A percentile compares a stretch with the other conserved stretches of the same genome.
These are phyloP conservation scores for Cherax destructor DNA, from an alignment of 1,140 invertebrate genomes.

Conservation along the genomic window DNA sequence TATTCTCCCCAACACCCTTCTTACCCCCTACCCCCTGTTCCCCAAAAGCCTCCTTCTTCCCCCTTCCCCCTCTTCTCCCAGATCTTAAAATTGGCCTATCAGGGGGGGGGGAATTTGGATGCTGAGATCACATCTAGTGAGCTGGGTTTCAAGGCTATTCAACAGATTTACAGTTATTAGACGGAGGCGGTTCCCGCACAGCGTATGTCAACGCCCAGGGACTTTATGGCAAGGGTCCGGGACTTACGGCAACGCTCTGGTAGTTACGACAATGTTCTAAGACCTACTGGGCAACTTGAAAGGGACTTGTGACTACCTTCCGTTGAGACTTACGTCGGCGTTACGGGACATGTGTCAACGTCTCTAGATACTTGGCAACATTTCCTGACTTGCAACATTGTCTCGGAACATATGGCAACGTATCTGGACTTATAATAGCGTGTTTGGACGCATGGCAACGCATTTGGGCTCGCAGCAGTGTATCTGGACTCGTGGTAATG, in stretches of 20 bases:
- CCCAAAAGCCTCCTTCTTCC: too few species aligned
- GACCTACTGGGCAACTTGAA: too few species aligned
- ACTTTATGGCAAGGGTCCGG: background rate
- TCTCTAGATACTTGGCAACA: too few species aligned
- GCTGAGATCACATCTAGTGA: slow-evolving; percentile 15
- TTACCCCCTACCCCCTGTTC: background rate
- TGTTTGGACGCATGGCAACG: background rate
- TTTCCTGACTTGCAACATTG: too few species aligned
- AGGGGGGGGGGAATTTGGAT: slow-evolving; percentile 7
- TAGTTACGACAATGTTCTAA: too few species aligned
- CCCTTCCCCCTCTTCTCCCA: too few species aligned
- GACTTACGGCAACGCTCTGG: background rate
- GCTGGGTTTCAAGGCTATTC: slow-evolving; percentile 27
- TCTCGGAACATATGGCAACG: background rate
- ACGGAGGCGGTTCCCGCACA: background rate
- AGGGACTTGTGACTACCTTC: too few species aligned
- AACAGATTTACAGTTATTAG: slow-evolving; percentile 28
- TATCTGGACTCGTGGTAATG: background rate
- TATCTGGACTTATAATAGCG: background rate
- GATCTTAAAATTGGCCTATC: slow-evolving; percentile 37
- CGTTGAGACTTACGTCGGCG: too few species aligned
- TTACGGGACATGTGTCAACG: too few species aligned
- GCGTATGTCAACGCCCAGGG: background rate
- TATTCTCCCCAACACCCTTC: background rate
- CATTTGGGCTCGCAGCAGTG: background rate